Conservation (phyloP, 1,140 invertebrate genomes). For the Bombus confusus region DNA sequence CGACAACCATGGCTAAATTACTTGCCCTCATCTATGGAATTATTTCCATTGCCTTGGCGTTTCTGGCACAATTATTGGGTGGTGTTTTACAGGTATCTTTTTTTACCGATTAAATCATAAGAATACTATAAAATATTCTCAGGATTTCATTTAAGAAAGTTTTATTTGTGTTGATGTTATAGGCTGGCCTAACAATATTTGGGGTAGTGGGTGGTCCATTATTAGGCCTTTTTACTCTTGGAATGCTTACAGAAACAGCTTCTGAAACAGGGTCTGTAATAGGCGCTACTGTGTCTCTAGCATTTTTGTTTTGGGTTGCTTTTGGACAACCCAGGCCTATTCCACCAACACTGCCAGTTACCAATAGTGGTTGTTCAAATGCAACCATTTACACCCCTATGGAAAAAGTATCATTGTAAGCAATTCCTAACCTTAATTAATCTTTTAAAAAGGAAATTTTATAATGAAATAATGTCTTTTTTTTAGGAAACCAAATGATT, state of each 20-base stretch:
- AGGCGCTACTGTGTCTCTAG: slow-evolving; percentile 86
- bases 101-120: background rate
- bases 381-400: slow-evolving; percentile 1
- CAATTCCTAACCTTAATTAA: background rate
- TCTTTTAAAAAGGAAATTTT: background rate
- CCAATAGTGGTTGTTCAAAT: slow-evolving; percentile 56
- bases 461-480: background rate
- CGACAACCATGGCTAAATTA: slow-evolving; percentile 83
- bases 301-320: slow-evolving; percentile 91
- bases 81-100: slow-evolving; percentile 84
- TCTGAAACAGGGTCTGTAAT: slow-evolving; percentile 88
- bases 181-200: slow-evolving; percentile 90
- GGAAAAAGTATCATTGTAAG: background rate
- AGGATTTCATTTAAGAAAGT: background rate
- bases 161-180: slow-evolving; percentile 49
- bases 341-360: slow-evolving; percentile 49
- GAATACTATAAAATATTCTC: background rate
- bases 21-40: slow-evolving; percentile 87
- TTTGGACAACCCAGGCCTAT: slow-evolving; percentile 91
- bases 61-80: slow-evolving; percentile 88
- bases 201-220: slow-evolving; percentile 91
- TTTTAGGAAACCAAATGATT: slow-evolving; percentile 58
- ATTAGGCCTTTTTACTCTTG: slow-evolving; percentile 90
- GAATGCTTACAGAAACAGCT: slow-evolving; percentile 87
- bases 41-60: slow-evolving; percentile 88